Base-by-base conservation (phyloP, 1,140 invertebrate species). In the Thereuonema tuberculata region DNA sequence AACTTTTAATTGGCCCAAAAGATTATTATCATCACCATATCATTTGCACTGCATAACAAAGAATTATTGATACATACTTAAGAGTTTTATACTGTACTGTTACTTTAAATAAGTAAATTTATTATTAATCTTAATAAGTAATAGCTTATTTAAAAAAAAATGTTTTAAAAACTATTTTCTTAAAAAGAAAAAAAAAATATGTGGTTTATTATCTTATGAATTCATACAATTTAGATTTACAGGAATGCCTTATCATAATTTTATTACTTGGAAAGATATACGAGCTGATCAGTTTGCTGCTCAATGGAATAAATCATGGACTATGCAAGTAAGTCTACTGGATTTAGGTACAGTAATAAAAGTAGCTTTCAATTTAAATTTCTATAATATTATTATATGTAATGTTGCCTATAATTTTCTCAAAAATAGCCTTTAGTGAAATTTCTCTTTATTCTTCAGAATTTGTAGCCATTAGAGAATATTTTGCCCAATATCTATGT, bases 241-340 rank as follows among this genome's bases (percentile, higher is more conserved):
- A 43, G 85, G 89, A 1, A 79, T 83, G 68, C 80, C 84, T 55
- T 93, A 88, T 73, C 93, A 96, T 72, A 91, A 91, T 67, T 89
- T 98, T 65, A 92, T 98, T 61, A 93, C 89, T 23, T 98, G 95
- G 94, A 96, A 96, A 71, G 94, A 98, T 74, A 67, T 88, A 27
- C 78, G 94, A 59, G 86, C 90, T 26, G 81, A 85, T 66, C 69
- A 79, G 28, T 73, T 91, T 58, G 91, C 95, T 0, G 81, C 85
- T 53, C 71, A 82, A 65, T 93, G 89, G 86, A 97, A 98, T 73
- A 75, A 80, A 12, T 94, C 91, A 2, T 76, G 85, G 48, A 82
- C 76, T 2, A 77, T 92, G 67, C 88, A 81, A 74, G 82, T 85
- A 64, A n/a, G n/a, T n/a, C n/a, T n/a, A 68, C 63, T 47, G 59